Percentiles rank a stretch among this genome's conserved stretches.
phyloP scores from a whole-genome alignment of 1,140 invertebrate species.

The Dinothrombium tinctorium region DNA sequence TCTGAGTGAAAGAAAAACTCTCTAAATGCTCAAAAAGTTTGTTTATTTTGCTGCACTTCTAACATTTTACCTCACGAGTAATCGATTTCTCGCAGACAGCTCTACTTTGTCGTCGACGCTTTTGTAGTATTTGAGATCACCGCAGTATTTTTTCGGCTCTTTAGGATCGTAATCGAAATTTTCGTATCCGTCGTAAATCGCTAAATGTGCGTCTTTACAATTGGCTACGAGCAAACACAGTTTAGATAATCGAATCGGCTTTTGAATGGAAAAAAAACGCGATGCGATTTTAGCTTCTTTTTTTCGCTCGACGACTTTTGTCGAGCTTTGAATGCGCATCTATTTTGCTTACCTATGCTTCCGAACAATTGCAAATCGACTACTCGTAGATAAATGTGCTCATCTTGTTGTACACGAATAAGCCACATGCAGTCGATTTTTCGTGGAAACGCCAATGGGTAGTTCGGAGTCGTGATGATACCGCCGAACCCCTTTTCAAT shows the following conservation, averaged over 20 bases:
- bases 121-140: constrained; percentile 20
- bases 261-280: too few relatives aligned
- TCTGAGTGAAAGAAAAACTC: not conserved
- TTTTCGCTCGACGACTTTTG: not conserved
- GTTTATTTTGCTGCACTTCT: not conserved
- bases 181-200: constrained; percentile 20
- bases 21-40: constrained; percentile 5
- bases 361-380: constrained; percentile 22
- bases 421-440: constrained; percentile 25
- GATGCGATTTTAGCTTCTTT: too few relatives aligned
- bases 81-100: constrained; percentile 19
- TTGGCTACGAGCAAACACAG: constrained; percentile 5
- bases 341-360: constrained; percentile 19
- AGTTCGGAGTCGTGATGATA: constrained; percentile 23
- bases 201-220: constrained; percentile 17
- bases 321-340: not conserved
- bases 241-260: not conserved
- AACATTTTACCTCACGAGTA: constrained; percentile 16
- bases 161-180: constrained; percentile 14
- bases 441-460: constrained; percentile 21
- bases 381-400: constrained; percentile 22
- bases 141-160: constrained; percentile 17
- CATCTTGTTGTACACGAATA: constrained; percentile 20
- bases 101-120: constrained; percentile 18
- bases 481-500: constrained; percentile 22